A percentile compares a stretch with the other conserved stretches of the same genome.
These are phyloP conservation scores for Chymomyza costata DNA, from an alignment of 1,140 invertebrate genomes.

Conservation along the genomic window DNA sequence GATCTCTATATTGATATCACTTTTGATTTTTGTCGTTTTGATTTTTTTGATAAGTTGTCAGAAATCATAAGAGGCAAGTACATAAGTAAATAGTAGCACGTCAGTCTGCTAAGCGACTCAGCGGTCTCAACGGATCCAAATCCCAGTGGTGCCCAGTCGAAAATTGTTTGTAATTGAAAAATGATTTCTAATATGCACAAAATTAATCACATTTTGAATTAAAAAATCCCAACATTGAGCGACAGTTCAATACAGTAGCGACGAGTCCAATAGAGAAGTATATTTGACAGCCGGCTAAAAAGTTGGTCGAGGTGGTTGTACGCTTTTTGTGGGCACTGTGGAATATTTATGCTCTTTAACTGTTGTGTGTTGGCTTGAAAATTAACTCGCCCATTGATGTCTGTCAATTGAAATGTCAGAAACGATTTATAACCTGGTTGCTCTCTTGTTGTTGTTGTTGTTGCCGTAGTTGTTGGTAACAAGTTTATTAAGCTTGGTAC, in stretches of 20 bases:
- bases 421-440: slow-evolving; percentile 71
- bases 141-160: background rate
- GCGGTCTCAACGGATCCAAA: slow-evolving; percentile 29
- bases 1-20: slow-evolving; percentile 73
- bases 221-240: slow-evolving; percentile 63
- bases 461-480: slow-evolving; percentile 40
- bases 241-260: slow-evolving; percentile 67
- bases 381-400: slow-evolving; percentile 73
- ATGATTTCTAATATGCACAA: slow-evolving; percentile 74
- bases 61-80: slow-evolving; percentile 52
- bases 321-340: slow-evolving; percentile 40
- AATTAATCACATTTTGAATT: slow-evolving; percentile 74
- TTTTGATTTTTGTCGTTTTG: slow-evolving; percentile 66
- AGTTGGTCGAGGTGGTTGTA: slow-evolving; percentile 26
- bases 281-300: slow-evolving; percentile 3
- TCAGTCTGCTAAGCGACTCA: slow-evolving; percentile 48
- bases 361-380: slow-evolving; percentile 47
- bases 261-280: background rate
- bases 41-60: slow-evolving; percentile 67
- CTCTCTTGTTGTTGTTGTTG: slow-evolving; percentile 24
- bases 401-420: slow-evolving; percentile 74
- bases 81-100: background rate
- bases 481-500: slow-evolving; percentile 71
- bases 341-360: slow-evolving; percentile 15
- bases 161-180: slow-evolving; percentile 62